Evolutionary conservation across 1,140 invertebrate species (phyloP).

Genomic region (Potamilus streckersoni): DNA sequence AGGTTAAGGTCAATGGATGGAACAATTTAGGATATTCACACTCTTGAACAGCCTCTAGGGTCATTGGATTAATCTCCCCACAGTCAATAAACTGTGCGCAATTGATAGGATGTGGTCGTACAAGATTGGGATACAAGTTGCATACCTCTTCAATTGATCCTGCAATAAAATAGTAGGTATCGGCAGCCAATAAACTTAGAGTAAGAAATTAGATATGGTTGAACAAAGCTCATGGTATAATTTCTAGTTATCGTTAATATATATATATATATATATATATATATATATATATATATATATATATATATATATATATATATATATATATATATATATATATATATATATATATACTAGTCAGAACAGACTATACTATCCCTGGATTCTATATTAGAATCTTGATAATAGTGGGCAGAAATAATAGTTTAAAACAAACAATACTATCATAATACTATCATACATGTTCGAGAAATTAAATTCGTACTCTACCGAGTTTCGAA

Average conservation of each 20-base stretch:
- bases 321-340: no score
- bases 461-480: no score
- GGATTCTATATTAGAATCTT: no score
- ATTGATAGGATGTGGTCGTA: conserved; percentile 5
- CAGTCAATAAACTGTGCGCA: conserved; percentile 17
- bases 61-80: conserved; percentile 21
- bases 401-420: no score
- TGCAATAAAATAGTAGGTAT: conserved; percentile 11
- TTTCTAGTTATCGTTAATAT: conserved; percentile 19
- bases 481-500: no score
- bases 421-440: no score
- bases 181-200: background rate
- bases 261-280: no score
- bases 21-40: conserved; percentile 57
- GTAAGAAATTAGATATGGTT: conserved; percentile 49
- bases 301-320: no score
- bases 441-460: no score
- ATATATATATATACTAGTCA: no score
- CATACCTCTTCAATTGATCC: conserved; percentile 3
- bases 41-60: conserved; percentile 23
- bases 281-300: no score
- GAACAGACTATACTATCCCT: no score
- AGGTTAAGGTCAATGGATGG: conserved; percentile 32
- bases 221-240: conserved; percentile 42
- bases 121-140: conserved; percentile 7